Base-by-base conservation (phyloP, 2,888 invertebrate genomes). In the Flexamia atlantica region DNA sequence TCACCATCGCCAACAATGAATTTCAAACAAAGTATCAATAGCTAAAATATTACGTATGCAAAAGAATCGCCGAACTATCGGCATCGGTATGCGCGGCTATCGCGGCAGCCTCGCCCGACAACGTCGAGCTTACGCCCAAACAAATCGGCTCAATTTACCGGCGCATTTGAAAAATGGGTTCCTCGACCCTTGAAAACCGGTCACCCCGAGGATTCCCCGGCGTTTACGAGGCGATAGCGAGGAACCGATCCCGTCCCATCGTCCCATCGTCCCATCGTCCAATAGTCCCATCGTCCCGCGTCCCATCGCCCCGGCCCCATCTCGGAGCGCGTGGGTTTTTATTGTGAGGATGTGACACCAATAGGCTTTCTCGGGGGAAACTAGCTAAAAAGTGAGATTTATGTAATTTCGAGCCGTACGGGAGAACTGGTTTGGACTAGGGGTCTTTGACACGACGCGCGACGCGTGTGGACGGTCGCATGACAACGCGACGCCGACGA, bases 331-430 rank as follows among this genome's bases (percentile, higher is more conserved):
- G 76, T 76, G 76, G 76, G 76, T 46, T 46, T 72, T 76, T 46
- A 72, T 72, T 28, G 28, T 28, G 40, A 72, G 20, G 40, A 36
- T 72, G 76, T 76, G 50, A 76, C 76, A 76, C 76, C 76, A 50
- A 76, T 76, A 76, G 76, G 76, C 76, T 76, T 76, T 76, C 76
- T 76, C 28, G n/a, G 72, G 40, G 72, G 28, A 76, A 76, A 76
- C 76, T 76, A 76, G 76, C 76, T 76, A 76, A 76, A 76, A 76
- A 76, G 50, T 76, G 46, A 76, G 76, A 76, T 76, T 76, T 76
- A 76, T 76, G 76, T 76, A 76, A 76, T 76, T 76, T 50, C 50
- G 50, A 25, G 9, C 50, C 76, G 72, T 40, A 9, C 50, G 14
- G 70, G 70, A 36, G 76, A 76, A 76, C 76, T 40, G 76, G 76